Evolutionary conservation across 2,888 invertebrate species (phyloP).

Genomic region (Steromphala cineraria): DNA sequence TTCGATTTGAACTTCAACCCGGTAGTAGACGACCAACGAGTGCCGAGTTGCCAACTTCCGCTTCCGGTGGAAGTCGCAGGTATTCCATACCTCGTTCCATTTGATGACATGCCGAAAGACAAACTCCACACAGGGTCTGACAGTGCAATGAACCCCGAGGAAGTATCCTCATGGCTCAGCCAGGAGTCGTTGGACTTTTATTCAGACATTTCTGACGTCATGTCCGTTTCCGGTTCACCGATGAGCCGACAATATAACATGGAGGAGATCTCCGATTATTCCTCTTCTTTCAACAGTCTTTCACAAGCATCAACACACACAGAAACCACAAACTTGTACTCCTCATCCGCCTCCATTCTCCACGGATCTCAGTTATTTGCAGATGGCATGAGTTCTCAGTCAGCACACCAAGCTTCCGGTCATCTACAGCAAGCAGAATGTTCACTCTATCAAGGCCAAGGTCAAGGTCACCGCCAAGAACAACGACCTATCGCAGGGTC

Average conservation of each 20-base stretch:
- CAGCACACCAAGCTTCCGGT: not conserved
- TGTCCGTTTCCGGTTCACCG: not conserved
- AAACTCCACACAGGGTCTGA: not conserved
- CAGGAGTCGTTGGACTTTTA: not conserved
- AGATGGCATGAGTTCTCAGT: not conserved
- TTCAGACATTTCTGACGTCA: not conserved
- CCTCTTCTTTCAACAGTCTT: not conserved
- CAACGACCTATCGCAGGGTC: not conserved
- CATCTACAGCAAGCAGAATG: not conserved
- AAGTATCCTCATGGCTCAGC: not conserved
- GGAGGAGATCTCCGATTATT: not conserved
- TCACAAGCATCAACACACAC: not conserved
- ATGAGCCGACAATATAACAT: not conserved
- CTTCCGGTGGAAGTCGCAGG: not conserved
- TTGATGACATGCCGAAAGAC: not conserved
- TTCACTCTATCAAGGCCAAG: not conserved
- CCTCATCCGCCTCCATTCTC: not conserved
- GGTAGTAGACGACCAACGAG: not conserved
- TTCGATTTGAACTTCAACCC: not conserved
- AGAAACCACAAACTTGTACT: not conserved
- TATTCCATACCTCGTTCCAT: not conserved
- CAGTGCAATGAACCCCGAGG: not conserved
- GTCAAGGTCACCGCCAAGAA: no score
- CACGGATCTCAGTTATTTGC: not conserved
- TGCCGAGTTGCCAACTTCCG: not conserved